These are phyloP conservation scores for Malthinus seriepunctatus DNA, from an alignment of 2,888 invertebrate genomes.

Conservation along the genomic window DNA sequence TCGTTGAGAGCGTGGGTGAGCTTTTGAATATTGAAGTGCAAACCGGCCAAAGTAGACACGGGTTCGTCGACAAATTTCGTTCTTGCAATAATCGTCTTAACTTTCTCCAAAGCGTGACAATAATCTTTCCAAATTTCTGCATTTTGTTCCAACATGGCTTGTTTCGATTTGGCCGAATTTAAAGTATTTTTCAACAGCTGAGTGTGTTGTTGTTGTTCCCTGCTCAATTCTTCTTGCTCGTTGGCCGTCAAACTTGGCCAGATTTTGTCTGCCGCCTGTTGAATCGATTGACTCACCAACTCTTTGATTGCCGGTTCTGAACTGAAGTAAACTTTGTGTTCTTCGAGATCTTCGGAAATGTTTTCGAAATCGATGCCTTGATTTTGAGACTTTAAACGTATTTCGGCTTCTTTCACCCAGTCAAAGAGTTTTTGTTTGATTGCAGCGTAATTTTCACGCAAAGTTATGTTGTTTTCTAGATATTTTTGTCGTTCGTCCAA, in stretches of 20 bases:
- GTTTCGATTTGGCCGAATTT: slow-evolving; percentile 80
- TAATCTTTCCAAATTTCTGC: slow-evolving; percentile 86
- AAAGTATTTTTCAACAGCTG: slow-evolving; percentile 81
- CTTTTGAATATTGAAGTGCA: slow-evolving; percentile 84
- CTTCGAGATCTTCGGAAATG: slow-evolving; percentile 79
- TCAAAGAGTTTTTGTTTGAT: slow-evolving; percentile 77
- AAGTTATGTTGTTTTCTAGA: slow-evolving; percentile 74
- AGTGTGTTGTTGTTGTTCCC: slow-evolving; percentile 79
- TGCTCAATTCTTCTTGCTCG: slow-evolving; percentile 82
- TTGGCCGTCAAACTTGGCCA: slow-evolving; percentile 81
- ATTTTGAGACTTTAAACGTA: slow-evolving; percentile 74
- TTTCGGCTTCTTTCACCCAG: slow-evolving; percentile 84
- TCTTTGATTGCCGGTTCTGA: slow-evolving; percentile 78
- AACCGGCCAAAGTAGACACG: slow-evolving; percentile 75
- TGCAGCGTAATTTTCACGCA: slow-evolving; percentile 75
- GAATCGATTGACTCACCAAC: slow-evolving; percentile 78
- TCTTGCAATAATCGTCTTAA: slow-evolving; percentile 73
- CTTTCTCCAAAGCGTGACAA: slow-evolving; percentile 75
- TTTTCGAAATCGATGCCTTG: slow-evolving; percentile 89
- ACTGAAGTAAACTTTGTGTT: slow-evolving; percentile 85
- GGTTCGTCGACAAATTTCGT: slow-evolving; percentile 79
- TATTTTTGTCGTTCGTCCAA: slow-evolving; percentile 81
- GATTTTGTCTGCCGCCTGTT: slow-evolving; percentile 83
- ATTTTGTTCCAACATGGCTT: slow-evolving; percentile 79
- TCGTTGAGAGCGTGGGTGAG: slow-evolving; percentile 76